Conservation (phyloP, 2,888 invertebrate genomes). For the Drosophila tanythrix region DNA sequence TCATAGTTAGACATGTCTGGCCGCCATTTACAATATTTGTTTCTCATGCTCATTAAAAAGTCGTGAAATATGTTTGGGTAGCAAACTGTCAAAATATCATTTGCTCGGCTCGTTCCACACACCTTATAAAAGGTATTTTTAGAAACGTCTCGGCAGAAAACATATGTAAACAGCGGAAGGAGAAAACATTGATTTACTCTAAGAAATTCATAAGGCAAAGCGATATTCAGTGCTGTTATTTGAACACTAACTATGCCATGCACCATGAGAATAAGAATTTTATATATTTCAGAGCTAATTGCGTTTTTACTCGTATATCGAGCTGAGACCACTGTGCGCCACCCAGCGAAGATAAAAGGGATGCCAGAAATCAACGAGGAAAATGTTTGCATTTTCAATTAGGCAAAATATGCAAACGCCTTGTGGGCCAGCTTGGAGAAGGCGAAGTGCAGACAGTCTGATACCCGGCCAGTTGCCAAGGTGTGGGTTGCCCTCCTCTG, state of each 20-base stretch:
- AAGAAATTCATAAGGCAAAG: neutral
- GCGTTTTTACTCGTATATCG: neutral
- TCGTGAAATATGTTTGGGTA: constrained; percentile 28
- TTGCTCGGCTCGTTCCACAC: constrained; percentile 33
- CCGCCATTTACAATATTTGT: constrained; percentile 16
- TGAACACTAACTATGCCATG: neutral
- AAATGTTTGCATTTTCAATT: constrained; percentile 49
- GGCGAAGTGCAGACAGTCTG: constrained; percentile 6
- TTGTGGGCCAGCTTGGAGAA: constrained; percentile 9
- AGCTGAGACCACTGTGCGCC: constrained; percentile 12
- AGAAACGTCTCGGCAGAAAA: constrained; percentile 3
- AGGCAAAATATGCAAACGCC: constrained; percentile 17
- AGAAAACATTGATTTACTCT: neutral
- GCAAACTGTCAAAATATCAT: constrained; percentile 33
- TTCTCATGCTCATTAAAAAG: constrained; percentile 36
- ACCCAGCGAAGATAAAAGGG: constrained; percentile 17
- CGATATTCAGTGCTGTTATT: neutral
- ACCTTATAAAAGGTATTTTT: constrained; percentile 34
- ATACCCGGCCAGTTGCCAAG: constrained; percentile 5
- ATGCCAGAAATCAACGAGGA: constrained; percentile 16
- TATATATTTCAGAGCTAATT: neutral
- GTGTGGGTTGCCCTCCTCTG: constrained; percentile 22
- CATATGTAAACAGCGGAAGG: too few relatives aligned
- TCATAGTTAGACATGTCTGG: neutral
- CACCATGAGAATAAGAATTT: neutral